Evolutionary conservation across 2,797 vertebrate genomes (phyloP).

Genomic region (Poeciliopsis gracilis): DNA sequence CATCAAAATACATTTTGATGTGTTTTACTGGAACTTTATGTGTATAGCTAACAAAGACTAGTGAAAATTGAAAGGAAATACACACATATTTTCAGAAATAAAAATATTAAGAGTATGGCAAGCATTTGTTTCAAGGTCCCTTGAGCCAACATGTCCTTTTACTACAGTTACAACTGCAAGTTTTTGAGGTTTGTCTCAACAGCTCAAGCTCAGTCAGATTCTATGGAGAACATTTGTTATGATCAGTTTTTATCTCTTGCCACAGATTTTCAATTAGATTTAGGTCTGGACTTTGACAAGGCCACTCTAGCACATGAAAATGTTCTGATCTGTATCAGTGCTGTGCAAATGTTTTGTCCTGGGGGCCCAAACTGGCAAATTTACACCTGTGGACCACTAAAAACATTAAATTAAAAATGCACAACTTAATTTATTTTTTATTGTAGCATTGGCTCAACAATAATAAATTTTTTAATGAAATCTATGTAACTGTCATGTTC

Average conservation of each 20-base stretch:
- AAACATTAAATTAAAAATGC: too few species aligned
- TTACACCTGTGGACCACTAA: too few species aligned
- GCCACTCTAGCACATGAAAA: neutral
- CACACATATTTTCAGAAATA: neutral
- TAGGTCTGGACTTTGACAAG: neutral
- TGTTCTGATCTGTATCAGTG: neutral
- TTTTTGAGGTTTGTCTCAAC: neutral
- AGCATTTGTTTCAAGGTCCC: neutral
- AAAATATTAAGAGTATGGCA: neutral
- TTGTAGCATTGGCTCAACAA: too few species aligned
- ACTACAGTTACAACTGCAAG: neutral
- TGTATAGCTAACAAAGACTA: neutral
- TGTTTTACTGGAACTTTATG: neutral
- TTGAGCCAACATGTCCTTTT: neutral
- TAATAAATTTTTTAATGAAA: too few species aligned
- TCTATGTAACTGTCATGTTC: too few species aligned
- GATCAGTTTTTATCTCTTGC: neutral
- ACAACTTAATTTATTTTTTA: too few species aligned
- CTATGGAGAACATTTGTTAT: neutral
- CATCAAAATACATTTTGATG: neutral
- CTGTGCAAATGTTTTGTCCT: neutral
- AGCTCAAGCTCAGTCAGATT: neutral
- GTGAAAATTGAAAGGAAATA: neutral
- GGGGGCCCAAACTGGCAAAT: too few species aligned
- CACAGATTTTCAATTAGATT: neutral